Base-by-base conservation (phyloP, 1,140 invertebrate genomes). In the Samia ricini region DNA sequence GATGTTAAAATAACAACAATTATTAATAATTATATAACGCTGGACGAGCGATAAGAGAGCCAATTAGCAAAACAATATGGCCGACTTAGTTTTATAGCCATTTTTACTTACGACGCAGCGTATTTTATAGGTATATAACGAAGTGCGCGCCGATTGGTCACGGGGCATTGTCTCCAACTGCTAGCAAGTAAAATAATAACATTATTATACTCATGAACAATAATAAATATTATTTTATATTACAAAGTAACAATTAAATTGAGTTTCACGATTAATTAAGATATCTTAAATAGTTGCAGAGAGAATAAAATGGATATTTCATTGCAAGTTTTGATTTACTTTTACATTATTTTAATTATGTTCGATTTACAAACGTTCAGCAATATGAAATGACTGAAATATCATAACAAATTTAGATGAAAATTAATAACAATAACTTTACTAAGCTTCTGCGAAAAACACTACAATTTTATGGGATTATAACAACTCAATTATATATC, bases 21-120 rank as follows among this genome's bases (percentile, higher is more conserved):
- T 83, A 81, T 77, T 85, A 79, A 81, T 82, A 76, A 70, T 74
- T 72, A 73, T 76, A 73, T 76, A 78, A 80, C 69, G 81, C 69
- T 68, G 64, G 68, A 77, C 75, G 65, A 57, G 55, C 79, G 84
- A 85, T 83, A 83, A 82, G 73, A 54, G 69, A 61, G 71, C 77
- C 77, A 85, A 87, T 85, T 87, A 85, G 76, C 63, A 62, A 76
- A 76, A 83, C 76, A 83, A 80, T 69, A 78, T 75, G 71, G 73
- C 69, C 29, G 57, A 22, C 12, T 52, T 22, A 51, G 51, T 23
- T 64, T 72, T 70, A 72, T 66, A 60, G 57, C 66, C 56, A 62
- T 72, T 66, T 75, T 66, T 64, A 36, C 50, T 36, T 7, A 54
- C 59, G 22, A 12, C 8, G 36, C 57, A 23, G 12, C 4, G 36